These are phyloP conservation scores for Tiliacea aurago DNA, from an alignment of 2,888 invertebrate genomes.

Conservation along the genomic window DNA sequence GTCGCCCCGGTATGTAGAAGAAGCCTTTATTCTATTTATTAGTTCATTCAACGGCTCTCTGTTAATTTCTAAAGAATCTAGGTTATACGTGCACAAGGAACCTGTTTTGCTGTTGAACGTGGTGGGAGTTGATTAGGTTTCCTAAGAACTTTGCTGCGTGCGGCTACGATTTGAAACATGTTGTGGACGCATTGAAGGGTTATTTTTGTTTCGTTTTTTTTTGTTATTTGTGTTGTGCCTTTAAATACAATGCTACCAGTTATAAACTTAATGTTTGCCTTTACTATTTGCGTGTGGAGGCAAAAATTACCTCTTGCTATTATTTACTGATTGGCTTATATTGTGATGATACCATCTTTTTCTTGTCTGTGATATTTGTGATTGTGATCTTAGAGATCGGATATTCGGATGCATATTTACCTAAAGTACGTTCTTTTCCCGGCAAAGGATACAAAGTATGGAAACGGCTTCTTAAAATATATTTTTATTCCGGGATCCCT, in stretches of 20 bases:
- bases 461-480: too few relatives aligned
- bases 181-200: conserved; percentile 26
- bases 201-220: conserved; percentile 32
- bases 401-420: too few relatives aligned
- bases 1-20: too few relatives aligned
- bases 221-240: conserved; percentile 2
- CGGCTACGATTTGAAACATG: conserved; percentile 45
- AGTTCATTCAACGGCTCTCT: conserved; percentile 50
- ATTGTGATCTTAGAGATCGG: too few relatives aligned
- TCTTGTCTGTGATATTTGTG: too few relatives aligned
- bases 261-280: neutral
- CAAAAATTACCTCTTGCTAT: neutral
- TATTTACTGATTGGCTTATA: neutral
- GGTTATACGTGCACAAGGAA: conserved; percentile 52
- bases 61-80: conserved; percentile 64
- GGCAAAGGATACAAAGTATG: too few relatives aligned
- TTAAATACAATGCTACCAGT: neutral
- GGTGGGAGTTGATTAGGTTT: conserved; percentile 59
- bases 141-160: conserved; percentile 45
- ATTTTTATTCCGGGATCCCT: too few relatives aligned
- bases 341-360: neutral
- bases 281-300: neutral
- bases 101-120: conserved; percentile 43
- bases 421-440: too few relatives aligned
- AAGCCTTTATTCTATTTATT: conserved; percentile 65